Evolutionary conservation across 2,888 invertebrate genomes (phyloP).

Genomic region (Argyra leucocephala): DNA sequence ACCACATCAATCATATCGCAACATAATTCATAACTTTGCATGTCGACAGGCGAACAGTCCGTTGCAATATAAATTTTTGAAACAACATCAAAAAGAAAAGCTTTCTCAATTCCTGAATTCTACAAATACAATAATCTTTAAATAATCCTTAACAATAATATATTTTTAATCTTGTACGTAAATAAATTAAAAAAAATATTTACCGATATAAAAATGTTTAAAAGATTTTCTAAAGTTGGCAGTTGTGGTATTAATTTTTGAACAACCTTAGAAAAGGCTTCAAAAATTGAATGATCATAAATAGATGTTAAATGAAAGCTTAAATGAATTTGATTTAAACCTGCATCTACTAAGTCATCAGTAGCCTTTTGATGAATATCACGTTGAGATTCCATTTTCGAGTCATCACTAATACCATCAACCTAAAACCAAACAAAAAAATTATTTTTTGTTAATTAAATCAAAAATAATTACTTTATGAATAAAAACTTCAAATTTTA

Average conservation of each 20-base stretch:
- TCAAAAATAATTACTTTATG: slow-evolving; percentile 59
- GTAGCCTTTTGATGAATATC: slow-evolving; percentile 96
- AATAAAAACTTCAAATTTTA: slow-evolving; percentile 97
- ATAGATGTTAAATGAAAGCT: slow-evolving; percentile 97
- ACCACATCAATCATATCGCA: slow-evolving; percentile 99
- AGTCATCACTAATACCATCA: slow-evolving; percentile 96
- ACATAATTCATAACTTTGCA: slow-evolving; percentile 99
- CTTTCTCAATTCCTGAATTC: slow-evolving; percentile 99
- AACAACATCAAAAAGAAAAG: slow-evolving; percentile 98
- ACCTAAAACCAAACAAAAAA: slow-evolving; percentile 47
- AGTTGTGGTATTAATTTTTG: slow-evolving; percentile 97
- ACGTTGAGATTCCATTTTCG: slow-evolving; percentile 97
- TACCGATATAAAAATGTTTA: slow-evolving; percentile 96
- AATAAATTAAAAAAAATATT: slow-evolving; percentile 36
- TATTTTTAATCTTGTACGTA: neutral
- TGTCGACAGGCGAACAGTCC: slow-evolving; percentile 97
- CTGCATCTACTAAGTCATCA: slow-evolving; percentile 85
- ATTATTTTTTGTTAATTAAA: slow-evolving; percentile 17
- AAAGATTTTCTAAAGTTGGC: slow-evolving; percentile 89
- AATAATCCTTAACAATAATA: slow-evolving; percentile 24
- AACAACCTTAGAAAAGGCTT: slow-evolving; percentile 99
- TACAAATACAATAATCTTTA: slow-evolving; percentile 40
- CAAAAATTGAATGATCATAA: slow-evolving; percentile 99
- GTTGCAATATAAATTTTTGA: slow-evolving; percentile 99
- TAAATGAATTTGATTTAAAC: slow-evolving; percentile 76